These are phyloP conservation scores for Lacerta bilineata DNA, from an alignment of 2,797 vertebrate species.

Conservation along the genomic window DNA sequence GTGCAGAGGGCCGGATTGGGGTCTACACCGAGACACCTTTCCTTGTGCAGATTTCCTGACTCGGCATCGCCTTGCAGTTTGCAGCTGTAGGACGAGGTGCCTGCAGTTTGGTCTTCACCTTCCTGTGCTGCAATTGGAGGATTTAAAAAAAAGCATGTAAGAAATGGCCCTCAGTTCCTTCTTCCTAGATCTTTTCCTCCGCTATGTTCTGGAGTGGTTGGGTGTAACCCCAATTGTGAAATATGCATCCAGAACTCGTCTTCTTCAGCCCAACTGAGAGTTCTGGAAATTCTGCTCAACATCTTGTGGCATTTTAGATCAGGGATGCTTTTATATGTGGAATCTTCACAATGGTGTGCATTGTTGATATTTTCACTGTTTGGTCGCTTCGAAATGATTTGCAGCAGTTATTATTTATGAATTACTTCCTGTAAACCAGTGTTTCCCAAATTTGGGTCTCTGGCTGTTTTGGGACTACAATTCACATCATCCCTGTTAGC, in stretches of 20 bases:
- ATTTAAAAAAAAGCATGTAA: neutral
- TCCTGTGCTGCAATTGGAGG: neutral
- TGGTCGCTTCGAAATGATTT: too few species aligned
- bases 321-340: too few species aligned
- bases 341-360: too few species aligned
- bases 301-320: neutral
- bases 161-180: neutral
- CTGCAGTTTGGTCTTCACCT: neutral
- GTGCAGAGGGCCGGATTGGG: neutral
- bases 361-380: too few species aligned
- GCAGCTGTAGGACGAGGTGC: fast-evolving
- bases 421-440: too few species aligned
- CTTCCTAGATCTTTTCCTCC: neutral
- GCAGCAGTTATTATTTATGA: too few species aligned
- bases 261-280: neutral
- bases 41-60: neutral
- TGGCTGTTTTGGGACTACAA: too few species aligned
- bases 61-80: neutral
- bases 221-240: neutral
- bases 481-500: too few species aligned
- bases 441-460: too few species aligned
- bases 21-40: neutral
- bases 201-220: neutral
- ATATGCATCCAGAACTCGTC: neutral
- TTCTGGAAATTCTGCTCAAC: neutral